phyloP scores from a whole-genome alignment of 2,113 vertebrate genomes.

The Leptodactylus fuscus region DNA sequence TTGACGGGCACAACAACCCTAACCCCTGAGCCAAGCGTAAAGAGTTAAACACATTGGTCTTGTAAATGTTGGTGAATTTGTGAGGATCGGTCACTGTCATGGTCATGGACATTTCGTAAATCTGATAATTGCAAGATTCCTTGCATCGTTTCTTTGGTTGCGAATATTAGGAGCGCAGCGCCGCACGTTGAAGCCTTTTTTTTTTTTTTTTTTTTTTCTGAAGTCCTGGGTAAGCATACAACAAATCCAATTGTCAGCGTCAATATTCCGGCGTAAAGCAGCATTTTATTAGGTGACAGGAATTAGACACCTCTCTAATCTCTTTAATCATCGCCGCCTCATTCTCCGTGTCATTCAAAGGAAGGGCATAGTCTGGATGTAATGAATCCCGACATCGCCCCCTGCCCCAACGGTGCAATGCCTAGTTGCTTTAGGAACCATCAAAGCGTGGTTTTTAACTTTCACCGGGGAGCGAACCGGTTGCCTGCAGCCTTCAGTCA shows the following conservation, averaged over 20 bases:
- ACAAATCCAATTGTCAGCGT: not conserved
- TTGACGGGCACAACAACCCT: no score
- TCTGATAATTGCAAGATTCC: no score
- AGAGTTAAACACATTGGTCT: no score
- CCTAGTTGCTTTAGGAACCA: not conserved
- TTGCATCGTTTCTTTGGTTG: no score
- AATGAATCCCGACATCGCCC: constrained; percentile 15
- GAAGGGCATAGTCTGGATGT: not conserved
- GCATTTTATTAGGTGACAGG: constrained; percentile 26
- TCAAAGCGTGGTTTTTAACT: constrained; percentile 8
- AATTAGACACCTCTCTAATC: constrained; percentile 32
- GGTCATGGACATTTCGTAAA: no score
- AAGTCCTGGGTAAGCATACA: not conserved
- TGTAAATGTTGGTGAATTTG: no score
- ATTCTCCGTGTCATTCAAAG: constrained; percentile 25
- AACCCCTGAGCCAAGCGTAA: no score
- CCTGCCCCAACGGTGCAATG: no score
- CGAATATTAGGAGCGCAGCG: no score
- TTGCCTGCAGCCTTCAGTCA: constrained; percentile 10
- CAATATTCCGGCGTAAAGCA: not conserved
- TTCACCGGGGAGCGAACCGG: not conserved
- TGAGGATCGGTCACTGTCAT: no score
- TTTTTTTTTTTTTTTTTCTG: constrained; percentile 4
- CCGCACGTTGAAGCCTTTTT: no score
- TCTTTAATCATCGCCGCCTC: constrained; percentile 17